Base-by-base conservation (phyloP, 2,888 invertebrate species). In the Troglohyphantes excavatus region DNA sequence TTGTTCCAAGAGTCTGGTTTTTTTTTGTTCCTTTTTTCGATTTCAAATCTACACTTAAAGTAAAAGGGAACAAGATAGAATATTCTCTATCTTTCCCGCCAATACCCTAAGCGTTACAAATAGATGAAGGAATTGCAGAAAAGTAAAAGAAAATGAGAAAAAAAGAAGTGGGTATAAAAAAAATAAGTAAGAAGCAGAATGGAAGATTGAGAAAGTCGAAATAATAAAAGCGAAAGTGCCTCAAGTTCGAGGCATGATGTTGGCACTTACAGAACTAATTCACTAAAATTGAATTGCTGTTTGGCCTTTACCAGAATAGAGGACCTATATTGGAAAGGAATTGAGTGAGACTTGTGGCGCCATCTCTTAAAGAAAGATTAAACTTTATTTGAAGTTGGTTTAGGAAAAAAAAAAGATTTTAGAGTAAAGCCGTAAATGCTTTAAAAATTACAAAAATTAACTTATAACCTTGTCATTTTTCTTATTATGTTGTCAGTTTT, bases 211-310 rank as follows among this genome's bases (percentile, higher is more conserved):
- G 46, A 68, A 81, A 67, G 33, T 19, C 68, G 68, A 68, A 79
- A 81, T 53, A 79, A 81, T 53, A 53, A 68, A 68, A 81, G 53
- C 53, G 53, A 81, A 81, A 81, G 59, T 53, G 46, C 68, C 68
- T 68, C 68, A 27, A 63, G 33, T 79, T 46, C 13, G 53, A 68
- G 81, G 68, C 81, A 67, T 81, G 81, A 81, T 81, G 81, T 81
- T 81, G 81, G 68, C 81, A 81, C 68, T 81, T 68, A 81, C 26
- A 53, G 33, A 81, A 81, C 81, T 81, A 81, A 81, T 81, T 81
- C 81, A 21, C 53, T 68, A 53, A 68, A 81, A 81, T 81, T 68
- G 81, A 81, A 81, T 81, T 81, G 81, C 78, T 79, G 78, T 79
- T 79, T 46, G 67, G 46, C 43, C 63, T 43, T 61, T 17, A 39